Conservation (phyloP, 1,140 invertebrate species). For the Saccostrea glomerata region DNA sequence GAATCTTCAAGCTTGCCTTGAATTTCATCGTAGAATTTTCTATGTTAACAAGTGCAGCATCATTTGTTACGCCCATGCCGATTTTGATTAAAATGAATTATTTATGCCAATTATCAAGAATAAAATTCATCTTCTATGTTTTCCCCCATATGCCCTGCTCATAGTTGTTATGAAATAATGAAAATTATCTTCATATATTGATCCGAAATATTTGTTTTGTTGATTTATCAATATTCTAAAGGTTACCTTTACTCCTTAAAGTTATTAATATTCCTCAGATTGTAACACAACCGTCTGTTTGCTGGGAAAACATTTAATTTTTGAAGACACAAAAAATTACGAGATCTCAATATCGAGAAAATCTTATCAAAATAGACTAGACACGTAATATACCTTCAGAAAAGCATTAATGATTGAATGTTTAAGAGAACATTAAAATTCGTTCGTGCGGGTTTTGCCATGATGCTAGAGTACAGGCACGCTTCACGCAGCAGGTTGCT, state of each 20-base stretch:
- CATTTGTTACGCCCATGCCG: too few species aligned
- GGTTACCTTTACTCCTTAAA: neutral
- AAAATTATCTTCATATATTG: neutral
- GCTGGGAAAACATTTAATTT: neutral
- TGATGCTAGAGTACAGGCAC: neutral
- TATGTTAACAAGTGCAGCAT: too few species aligned
- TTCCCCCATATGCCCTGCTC: neutral
- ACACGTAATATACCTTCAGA: neutral
- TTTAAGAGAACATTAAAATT: conserved; percentile 32
- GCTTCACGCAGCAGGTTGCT: conserved; percentile 10
- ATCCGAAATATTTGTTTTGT: neutral
- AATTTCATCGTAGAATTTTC: too few species aligned
- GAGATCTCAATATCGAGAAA: neutral
- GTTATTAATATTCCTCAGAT: neutral
- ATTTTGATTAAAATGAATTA: too few species aligned
- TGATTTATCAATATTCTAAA: neutral
- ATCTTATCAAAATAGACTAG: neutral
- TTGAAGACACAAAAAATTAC: conserved; percentile 3
- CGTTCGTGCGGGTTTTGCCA: neutral
- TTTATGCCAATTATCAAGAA: neutral
- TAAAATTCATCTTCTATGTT: neutral
- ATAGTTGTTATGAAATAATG: neutral
- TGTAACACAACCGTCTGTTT: neutral
- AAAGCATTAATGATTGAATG: conserved; percentile 29
- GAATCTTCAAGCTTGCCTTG: too few species aligned